A percentile compares a stretch with the other conserved stretches of the same genome.
Evolutionary conservation across 2,888 invertebrate genomes (phyloP).

Genomic region (Monopis laevigella): DNA sequence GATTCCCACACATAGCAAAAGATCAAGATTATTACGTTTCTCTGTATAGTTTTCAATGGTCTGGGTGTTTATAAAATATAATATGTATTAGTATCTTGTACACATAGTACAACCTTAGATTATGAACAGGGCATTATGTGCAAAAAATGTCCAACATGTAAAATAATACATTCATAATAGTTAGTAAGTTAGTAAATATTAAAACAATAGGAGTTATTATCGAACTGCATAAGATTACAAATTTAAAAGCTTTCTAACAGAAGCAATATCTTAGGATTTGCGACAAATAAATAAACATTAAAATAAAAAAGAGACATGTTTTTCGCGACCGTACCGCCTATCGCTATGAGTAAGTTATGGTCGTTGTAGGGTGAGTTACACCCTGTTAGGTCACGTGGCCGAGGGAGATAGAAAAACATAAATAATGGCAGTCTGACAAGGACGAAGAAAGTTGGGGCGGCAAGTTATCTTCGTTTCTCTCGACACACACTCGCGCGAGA

Average conservation of each 20-base stretch:
- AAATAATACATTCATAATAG: too few species aligned
- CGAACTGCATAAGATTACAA: slow-evolving; percentile 20
- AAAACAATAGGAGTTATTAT: background rate
- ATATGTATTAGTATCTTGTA: too few species aligned
- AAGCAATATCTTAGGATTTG: slow-evolving; percentile 17
- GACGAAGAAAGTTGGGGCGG: slow-evolving; percentile 57
- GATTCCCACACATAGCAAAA: too few species aligned
- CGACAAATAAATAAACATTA: slow-evolving; percentile 30
- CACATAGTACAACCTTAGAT: too few species aligned
- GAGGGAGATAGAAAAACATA: slow-evolving; percentile 44
- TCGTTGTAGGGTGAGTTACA: slow-evolving; percentile 67
- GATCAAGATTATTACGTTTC: too few species aligned
- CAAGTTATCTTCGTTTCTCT: slow-evolving; percentile 68
- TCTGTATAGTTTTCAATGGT: too few species aligned
- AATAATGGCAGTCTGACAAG: slow-evolving; percentile 32
- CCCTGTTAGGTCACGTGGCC: slow-evolving; percentile 67
- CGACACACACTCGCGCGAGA: slow-evolving; percentile 65
- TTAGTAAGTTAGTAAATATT: too few species aligned
- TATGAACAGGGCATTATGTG: too few species aligned
- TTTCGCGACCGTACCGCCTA: slow-evolving; percentile 62
- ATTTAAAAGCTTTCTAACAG: slow-evolving; percentile 22
- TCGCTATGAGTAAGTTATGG: slow-evolving; percentile 68
- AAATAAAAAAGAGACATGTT: slow-evolving; percentile 46
- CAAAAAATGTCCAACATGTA: too few species aligned
- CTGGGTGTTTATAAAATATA: too few species aligned